Evolutionary conservation across 2,113 vertebrate species (phyloP), one percentile per base, ranked within the genome.

Genomic region (Pteronura brasiliensis): DNA sequence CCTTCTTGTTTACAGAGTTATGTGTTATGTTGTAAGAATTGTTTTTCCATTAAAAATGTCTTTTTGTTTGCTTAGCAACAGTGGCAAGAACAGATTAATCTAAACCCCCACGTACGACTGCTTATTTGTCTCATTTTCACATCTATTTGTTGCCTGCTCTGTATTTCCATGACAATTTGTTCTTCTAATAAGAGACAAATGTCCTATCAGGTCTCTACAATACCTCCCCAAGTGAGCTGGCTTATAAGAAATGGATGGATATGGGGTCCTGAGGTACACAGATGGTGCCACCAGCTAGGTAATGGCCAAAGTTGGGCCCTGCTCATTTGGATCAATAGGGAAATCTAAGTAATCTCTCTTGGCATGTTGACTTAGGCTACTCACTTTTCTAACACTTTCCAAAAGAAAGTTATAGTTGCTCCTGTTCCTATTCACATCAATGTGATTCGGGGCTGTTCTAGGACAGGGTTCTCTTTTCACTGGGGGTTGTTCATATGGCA

Each of bases 11-110:
- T 4, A 86, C 65, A 87, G 44, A 97, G 83, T 71, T 83, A 93
- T 0, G 0, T 1, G 87, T 67, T 57, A 27, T 89, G 96, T 74
- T 85, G 57, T 47, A 21, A 88, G 47, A 97, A 94, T 59, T 47
- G 23, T 67, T 97, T 95, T 59, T 93, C 23, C 20, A 93, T 61
- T 82, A 95, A 95, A 96, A 67, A 76, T 87, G 13, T 17, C 42
- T 94, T 93, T 81, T 82, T 90, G 42, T 94, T 96, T 97, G 69
- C 59, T 96, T 95, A 88, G 76, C 17, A 92, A 95, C 71, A 61
- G 65, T 39, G 27, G 42, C 31, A 95, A 93, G 42, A 96, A 79
- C 9, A 89, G 63, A 79, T 42, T 44, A 86, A 72, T 31, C 29
- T 49, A 90, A 92, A 59, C 13, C 15, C 52, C 67, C 47, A 14